These are phyloP conservation scores for Mythimna impura DNA, from an alignment of 2,888 invertebrate genomes.

Conservation along the genomic window DNA sequence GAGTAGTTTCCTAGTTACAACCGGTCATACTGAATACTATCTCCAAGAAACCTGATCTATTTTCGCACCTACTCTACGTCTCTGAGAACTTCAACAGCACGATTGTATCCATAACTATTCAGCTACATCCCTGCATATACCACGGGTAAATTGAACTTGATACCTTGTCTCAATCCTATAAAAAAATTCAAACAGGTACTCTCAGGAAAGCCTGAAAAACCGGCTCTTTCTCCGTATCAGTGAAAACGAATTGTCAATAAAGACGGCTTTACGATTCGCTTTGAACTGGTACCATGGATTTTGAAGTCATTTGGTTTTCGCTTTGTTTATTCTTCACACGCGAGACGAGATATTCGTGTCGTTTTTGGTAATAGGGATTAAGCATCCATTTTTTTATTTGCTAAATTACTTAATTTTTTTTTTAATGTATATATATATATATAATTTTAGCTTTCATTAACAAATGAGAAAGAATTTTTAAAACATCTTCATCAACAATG, in stretches of 20 bases:
- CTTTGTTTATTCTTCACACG: background rate
- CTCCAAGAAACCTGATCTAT: background rate
- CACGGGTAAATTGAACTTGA: conserved; percentile 62
- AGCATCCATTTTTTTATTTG: too few species aligned
- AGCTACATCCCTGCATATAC: conserved; percentile 18
- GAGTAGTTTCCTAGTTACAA: too few species aligned
- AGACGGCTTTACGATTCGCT: conserved; percentile 66
- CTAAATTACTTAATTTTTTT: too few species aligned
- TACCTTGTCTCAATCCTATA: conserved; percentile 62
- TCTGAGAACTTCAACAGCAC: too few species aligned
- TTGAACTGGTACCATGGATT: conserved; percentile 32
- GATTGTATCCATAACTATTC: background rate
- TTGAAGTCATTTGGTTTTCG: conserved; percentile 37
- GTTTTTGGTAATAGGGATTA: background rate
- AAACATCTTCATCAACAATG: too few species aligned
- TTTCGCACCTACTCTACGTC: too few species aligned
- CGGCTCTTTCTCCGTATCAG: conserved; percentile 70
- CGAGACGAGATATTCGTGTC: background rate
- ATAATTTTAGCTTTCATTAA: too few species aligned
- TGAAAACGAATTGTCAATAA: conserved; percentile 74
- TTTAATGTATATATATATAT: too few species aligned
- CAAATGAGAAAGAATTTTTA: too few species aligned
- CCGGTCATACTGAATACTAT: too few species aligned
- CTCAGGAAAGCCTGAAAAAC: conserved; percentile 70
- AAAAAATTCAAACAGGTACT: conserved; percentile 64